Conservation (phyloP, 2,113 vertebrate genomes). For the Podocnemis expansa region DNA sequence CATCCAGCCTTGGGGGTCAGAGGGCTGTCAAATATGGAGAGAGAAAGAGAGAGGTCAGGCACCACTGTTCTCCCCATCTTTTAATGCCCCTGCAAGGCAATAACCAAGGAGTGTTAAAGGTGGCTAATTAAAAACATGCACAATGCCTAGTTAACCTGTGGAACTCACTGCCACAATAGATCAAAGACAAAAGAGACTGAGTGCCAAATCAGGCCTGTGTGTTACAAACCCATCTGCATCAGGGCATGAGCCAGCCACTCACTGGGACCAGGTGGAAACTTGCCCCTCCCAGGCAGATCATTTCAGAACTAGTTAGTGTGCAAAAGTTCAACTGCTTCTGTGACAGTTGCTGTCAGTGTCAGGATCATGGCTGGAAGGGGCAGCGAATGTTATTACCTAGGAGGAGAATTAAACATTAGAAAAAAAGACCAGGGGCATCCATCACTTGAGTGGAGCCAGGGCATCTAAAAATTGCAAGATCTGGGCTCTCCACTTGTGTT, state of each 20-base stretch:
- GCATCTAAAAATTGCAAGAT: not conserved
- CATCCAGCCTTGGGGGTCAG: not conserved
- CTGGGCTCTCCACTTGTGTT: not conserved
- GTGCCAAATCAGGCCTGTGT: not conserved
- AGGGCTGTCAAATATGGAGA: not conserved
- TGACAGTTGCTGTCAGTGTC: too few species aligned
- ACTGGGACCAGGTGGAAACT: not conserved
- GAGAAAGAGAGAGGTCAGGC: not conserved
- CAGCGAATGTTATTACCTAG: not conserved
- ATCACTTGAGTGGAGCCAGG: not conserved
- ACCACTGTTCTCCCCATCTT: not conserved
- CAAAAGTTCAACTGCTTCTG: not conserved
- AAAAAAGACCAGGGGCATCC: not conserved
- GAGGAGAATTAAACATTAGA: not conserved
- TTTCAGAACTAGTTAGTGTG: not conserved
- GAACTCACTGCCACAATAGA: not conserved
- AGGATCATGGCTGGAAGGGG: not conserved
- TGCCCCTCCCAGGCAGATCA: not conserved
- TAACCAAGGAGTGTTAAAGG: not conserved
- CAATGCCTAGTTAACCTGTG: not conserved
- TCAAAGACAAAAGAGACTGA: not conserved
- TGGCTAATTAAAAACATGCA: not conserved
- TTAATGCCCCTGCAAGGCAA: not conserved
- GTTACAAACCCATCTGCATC: not conserved
- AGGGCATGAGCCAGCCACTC: not conserved